phyloP scores from a whole-genome alignment of 2,797 vertebrate species.

The Morelia viridis region DNA sequence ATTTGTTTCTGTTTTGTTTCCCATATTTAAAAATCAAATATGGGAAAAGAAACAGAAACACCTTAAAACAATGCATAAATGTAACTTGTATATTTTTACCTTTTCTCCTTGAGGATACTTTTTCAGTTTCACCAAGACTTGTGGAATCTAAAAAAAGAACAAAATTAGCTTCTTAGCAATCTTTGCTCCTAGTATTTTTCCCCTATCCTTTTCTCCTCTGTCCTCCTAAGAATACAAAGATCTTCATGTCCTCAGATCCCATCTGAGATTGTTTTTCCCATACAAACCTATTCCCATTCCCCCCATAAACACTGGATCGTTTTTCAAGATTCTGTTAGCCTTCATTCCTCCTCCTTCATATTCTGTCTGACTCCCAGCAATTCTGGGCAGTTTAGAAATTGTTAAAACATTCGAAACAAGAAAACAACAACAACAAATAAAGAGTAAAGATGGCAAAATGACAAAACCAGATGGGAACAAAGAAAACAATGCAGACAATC shows the following conservation, averaged over 20 bases:
- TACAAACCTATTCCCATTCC: neutral
- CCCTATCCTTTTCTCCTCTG: too few relatives aligned
- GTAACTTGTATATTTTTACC: conserved; percentile 67
- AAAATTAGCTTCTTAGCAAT: neutral
- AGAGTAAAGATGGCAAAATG: neutral
- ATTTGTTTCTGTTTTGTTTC: neutral
- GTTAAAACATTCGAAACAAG: neutral
- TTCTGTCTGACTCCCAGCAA: neutral
- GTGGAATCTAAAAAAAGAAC: conserved; percentile 83
- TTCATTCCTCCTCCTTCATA: neutral
- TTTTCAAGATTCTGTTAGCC: neutral
- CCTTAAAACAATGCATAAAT: neutral
- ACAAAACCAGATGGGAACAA: neutral
- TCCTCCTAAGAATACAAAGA: neutral
- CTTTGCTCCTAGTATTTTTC: too few relatives aligned
- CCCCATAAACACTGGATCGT: neutral
- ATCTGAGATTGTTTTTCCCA: neutral
- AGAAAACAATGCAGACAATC: neutral
- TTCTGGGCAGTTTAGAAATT: neutral
- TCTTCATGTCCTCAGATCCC: neutral
- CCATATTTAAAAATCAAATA: neutral
- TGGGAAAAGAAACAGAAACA: neutral
- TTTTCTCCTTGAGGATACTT: conserved; percentile 91
- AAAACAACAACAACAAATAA: neutral
- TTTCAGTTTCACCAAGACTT: conserved; percentile 92